Evolutionary conservation across 2,797 vertebrate genomes (phyloP), one percentile per base, ranked within the genome.

Genomic region (Lepilemur ruficaudatus): DNA sequence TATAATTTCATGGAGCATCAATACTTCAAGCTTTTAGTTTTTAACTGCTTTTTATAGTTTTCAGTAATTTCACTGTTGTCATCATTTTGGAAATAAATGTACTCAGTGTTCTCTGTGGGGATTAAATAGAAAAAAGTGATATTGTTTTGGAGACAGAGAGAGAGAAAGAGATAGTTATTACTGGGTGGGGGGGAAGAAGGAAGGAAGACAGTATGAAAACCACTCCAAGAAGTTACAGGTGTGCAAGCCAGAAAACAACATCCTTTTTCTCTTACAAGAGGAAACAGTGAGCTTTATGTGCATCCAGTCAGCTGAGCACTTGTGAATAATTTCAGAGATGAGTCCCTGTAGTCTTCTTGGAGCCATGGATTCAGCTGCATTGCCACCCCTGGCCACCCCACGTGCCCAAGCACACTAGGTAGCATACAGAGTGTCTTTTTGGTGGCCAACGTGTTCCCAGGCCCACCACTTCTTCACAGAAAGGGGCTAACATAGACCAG

Each of bases 31-130:
- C 48, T 78, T 92, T 94, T 82, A 28, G 38, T 70, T 93, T 94
- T 85, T 70, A 94, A 92, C 69, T 84, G 48, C 17, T 72, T 86
- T 97, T 79, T 89, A 48, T 52, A 12, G 70, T 61, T 95, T 82
- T 91, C 25, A 12, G 57, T 90, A 73, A 93, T 95, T 61, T 57
- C 18, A 63, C 35, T 70, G 5, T n/a, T 83, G 35, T 50, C 63
- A 86, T 91, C 25, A 70, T 61, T 96, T 91, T 87, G n/a, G 28
- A 83, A 88, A 91, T 50, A 89, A 92, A 50, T 80, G 8, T 14
- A 65, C 52, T 30, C 61, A 7, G 23, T 63, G 8, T 57, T 82
- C 38, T 82, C 28, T 63, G 59, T 5, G 46, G 55, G 12, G 30
- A 46, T 0, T 63, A 67, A 73, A 78, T 32, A 88, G 57, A 30